Evolutionary conservation across 2,888 invertebrate genomes (phyloP).

Genomic region (Sarcophaga carnaria): DNA sequence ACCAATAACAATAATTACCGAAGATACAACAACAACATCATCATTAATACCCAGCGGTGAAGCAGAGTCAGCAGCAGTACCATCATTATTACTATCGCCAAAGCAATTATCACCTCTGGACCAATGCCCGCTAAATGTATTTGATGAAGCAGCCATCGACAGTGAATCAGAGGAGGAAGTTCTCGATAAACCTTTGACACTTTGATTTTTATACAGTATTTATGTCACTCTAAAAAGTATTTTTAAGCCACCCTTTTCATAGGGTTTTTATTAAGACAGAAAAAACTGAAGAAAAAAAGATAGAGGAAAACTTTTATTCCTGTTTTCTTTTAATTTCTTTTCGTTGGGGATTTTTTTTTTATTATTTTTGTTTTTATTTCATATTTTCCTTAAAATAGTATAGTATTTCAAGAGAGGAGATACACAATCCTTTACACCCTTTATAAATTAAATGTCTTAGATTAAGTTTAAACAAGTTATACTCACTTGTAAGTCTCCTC

Average conservation of each 20-base stretch:
- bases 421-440: neutral
- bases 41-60: neutral
- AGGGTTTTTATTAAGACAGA: neutral
- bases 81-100: neutral
- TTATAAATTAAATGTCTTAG: neutral
- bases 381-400: neutral
- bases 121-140: neutral
- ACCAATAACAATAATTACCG: slow-evolving; percentile 2
- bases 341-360: neutral
- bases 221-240: slow-evolving; percentile 36
- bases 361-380: neutral
- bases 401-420: neutral
- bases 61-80: neutral
- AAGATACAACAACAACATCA: neutral
- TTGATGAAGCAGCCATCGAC: slow-evolving; percentile 6
- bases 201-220: slow-evolving; percentile 57
- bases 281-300: neutral
- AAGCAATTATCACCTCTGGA: neutral
- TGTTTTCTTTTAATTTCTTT: neutral
- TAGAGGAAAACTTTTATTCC: neutral
- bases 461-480: slow-evolving; percentile 1
- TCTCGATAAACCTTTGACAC: slow-evolving; percentile 56
- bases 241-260: slow-evolving; percentile 47
- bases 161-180: slow-evolving; percentile 26
- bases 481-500: slow-evolving; percentile 94